Conservation (phyloP, 1,140 invertebrate genomes). For the Scaptomyza pallida region DNA sequence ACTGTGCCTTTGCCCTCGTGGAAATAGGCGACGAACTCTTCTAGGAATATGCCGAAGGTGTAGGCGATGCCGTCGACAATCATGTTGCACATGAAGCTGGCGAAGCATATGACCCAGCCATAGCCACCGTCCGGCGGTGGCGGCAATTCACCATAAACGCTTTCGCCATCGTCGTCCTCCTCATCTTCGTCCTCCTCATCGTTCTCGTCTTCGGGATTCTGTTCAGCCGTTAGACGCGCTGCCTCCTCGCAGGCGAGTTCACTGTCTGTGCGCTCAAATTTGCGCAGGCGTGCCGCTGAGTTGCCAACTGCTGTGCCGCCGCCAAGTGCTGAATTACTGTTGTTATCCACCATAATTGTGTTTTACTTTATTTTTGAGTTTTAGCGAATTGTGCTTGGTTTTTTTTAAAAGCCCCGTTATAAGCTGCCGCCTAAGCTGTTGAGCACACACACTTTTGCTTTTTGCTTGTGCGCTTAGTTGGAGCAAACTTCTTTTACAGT, state of each 20-base stretch:
- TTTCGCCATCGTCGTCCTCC: conserved; percentile 87
- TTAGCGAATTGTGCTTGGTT: not conserved
- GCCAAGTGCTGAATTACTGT: conserved; percentile 49
- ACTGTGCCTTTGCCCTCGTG: conserved; percentile 93
- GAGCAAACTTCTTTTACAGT: conserved; percentile 43
- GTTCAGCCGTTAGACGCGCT: conserved; percentile 88
- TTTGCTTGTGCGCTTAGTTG: conserved; percentile 2
- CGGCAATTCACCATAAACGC: conserved; percentile 90
- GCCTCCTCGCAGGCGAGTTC: conserved; percentile 92
- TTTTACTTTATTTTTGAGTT: conserved; percentile 4
- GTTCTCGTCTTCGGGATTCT: conserved; percentile 88
- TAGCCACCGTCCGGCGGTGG: conserved; percentile 93
- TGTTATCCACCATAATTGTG: conserved; percentile 60
- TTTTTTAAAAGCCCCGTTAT: conserved; percentile 15
- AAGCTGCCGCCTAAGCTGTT: not conserved
- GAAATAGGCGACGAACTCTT: conserved; percentile 92
- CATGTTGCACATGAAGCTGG: conserved; percentile 98
- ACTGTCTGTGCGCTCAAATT: conserved; percentile 90
- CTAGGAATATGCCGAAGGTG: conserved; percentile 95
- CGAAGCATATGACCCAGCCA: conserved; percentile 95
- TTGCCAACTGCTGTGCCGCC: conserved; percentile 23
- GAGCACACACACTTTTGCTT: conserved; percentile 16
- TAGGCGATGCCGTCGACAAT: conserved; percentile 99
- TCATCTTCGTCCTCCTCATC: conserved; percentile 87
- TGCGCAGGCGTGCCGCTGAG: conserved; percentile 71